Base-by-base conservation (phyloP, 2,888 invertebrate genomes). In the Neoscelio sp. region DNA sequence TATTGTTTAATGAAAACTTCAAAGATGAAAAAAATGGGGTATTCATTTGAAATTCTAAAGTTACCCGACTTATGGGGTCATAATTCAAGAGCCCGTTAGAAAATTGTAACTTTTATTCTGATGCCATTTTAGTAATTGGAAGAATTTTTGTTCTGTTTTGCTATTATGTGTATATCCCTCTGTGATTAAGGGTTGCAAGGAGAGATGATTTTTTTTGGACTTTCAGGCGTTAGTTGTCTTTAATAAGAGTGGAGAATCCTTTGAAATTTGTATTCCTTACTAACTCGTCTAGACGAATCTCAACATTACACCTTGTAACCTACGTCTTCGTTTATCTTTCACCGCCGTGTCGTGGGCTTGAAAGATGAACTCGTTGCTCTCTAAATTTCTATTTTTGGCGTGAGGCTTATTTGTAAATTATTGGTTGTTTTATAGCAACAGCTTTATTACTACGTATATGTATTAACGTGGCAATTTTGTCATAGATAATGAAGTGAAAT, bases 271-370 rank as follows among this genome's bases (percentile, higher is more conserved):
- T 58, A 40, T 30, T 28, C 8, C 46, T 38, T 56, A 20, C 46
- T 56, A 23, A 5, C 30, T 4, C 13, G 60, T 62, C 71, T 71
- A 40, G 71, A 60, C 71, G 60, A 62, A 60, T 52, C 33, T 17
- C 12, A 33, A 17, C 50, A 17, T 64, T 62, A n/a, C 40, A 64
- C 64, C 64, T 56, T 73, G 73, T 64, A 54, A 48, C 46, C 54
- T 54, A 58, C 62, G 28, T 58, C 30, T 48, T 56, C 58, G 58
- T 56, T 65, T 58, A 74, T 58, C 54, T 58, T 65, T 48, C 17
- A 48, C 40, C 46, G 74, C 65, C 58, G 48, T 30, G 8, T 17
- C 7, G 20, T 10, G 46, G 28, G 48, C 40, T 48, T 30, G 10
- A 20, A 38, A 28, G 44, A 64, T 46, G 40, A 54, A 46, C 42